Conservation (phyloP, 2,113 vertebrate species). For the Pica pica region DNA sequence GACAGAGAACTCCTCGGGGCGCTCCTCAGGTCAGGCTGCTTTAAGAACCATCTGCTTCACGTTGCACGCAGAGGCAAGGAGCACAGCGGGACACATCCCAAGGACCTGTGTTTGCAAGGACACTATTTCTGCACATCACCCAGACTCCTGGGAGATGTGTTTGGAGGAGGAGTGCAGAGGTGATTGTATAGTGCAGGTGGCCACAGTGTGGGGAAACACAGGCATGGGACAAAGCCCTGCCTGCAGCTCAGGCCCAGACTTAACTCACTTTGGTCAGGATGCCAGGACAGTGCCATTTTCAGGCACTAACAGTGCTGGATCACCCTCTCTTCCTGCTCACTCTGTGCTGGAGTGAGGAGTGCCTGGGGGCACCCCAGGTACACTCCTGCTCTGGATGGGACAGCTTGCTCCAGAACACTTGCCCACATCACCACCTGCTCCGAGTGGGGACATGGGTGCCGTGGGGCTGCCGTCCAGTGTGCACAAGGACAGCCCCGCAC, state of each 20-base stretch:
- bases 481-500: accelerated
- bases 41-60: background rate
- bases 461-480: accelerated
- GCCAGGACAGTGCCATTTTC: too few species aligned
- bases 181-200: background rate
- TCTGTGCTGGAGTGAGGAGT: accelerated
- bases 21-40: background rate
- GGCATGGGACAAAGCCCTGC: background rate
- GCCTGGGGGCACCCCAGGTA: background rate
- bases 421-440: background rate
- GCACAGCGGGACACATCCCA: background rate
- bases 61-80: accelerated
- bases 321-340: background rate
- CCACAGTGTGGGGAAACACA: background rate
- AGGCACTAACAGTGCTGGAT: background rate
- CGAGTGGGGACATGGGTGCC: accelerated
- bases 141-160: accelerated
- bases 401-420: background rate
- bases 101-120: background rate
- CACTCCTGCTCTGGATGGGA: background rate
- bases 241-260: background rate
- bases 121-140: background rate
- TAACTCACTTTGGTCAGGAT: background rate
- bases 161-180: background rate
- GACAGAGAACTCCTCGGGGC: background rate